phyloP scores from a whole-genome alignment of 2,797 vertebrate genomes.

The Crenichthys baileyi region DNA sequence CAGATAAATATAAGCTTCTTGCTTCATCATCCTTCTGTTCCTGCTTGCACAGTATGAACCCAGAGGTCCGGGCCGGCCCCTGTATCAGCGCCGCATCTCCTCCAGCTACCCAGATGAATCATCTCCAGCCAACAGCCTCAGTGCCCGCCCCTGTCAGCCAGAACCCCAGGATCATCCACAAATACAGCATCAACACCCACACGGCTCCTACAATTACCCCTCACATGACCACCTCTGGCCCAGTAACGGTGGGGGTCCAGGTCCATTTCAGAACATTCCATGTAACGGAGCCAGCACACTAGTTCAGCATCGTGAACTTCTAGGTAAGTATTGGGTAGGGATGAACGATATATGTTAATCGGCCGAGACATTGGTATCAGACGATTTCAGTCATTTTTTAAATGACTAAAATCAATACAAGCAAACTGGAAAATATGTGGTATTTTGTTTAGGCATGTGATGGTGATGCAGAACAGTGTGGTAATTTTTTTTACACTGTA shows the following conservation, averaged over 20 bases:
- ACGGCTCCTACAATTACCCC: constrained; percentile 86
- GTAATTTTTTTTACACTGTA: too few species aligned
- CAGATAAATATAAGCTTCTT: not conserved
- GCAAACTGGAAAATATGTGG: too few species aligned
- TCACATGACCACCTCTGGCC: constrained; percentile 93
- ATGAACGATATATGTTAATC: too few species aligned
- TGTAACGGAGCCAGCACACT: constrained; percentile 94
- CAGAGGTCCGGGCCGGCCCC: constrained; percentile 96
- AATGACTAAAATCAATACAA: too few species aligned
- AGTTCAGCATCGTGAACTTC: constrained; percentile 87
- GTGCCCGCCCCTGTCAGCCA: constrained; percentile 71
- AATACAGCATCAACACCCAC: constrained; percentile 79
- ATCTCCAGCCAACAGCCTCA: constrained; percentile 89
- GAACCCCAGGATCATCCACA: constrained; percentile 87
- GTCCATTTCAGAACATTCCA: constrained; percentile 96
- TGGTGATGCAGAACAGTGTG: too few species aligned
- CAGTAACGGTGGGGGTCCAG: constrained; percentile 85
- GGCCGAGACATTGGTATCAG: too few species aligned
- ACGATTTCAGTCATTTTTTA: too few species aligned
- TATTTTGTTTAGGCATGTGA: too few species aligned
- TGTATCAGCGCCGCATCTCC: constrained; percentile 99
- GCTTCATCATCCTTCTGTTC: not conserved
- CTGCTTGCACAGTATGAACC: constrained; percentile 92
- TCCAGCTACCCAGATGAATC: constrained; percentile 91
- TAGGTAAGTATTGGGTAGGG: constrained; percentile 80